Evolutionary conservation across 2,797 vertebrate genomes (phyloP), one percentile per base, ranked within the genome.

Genomic region (Nannoperca obscura): DNA sequence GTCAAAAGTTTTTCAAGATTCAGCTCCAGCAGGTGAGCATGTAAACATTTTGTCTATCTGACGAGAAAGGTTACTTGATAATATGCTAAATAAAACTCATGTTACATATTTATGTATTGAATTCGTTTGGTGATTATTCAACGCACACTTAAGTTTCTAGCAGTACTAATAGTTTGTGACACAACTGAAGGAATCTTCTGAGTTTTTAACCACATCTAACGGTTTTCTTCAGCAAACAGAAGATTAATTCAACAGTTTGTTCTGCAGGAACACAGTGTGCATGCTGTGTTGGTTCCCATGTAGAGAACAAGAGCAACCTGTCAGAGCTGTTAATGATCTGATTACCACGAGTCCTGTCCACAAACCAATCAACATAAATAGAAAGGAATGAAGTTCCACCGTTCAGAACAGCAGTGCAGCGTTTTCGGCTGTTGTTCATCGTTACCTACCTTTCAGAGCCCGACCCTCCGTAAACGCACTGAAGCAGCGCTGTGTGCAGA

Each of bases 381-480:
- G 36, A 38, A 46, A 70, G 57, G 47, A 72, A 54, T 10, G 0
- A 50, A 12, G 15, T 55, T 19, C 24, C 46, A 55, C 42, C 30
- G 27, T 15, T 11, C 0, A 2, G n/a, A 27, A 34, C 38, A 50
- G 36, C 73, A 65, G 22, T 24, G 14, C 4, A 19, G n/a, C 38
- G 38, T 79, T 79, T 82, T 19, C 36, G 9, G 11, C 22, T 17
- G 62, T 49, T 53, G 52, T 82, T 82, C 32, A 74, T 80, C 40
- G 74, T 77, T 80, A 76, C 74, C 80, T 54, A 62, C 3, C 22
- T 34, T 49, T 52, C 58, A 63, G 1, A 58, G n/a, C 11, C 22
- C 34, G 14, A 42, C 11, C 55, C 71, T 57, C 44, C 58, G 74
- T 76, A 81, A 75, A 78, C 27, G 74, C 44, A 15, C 13, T 27